These are phyloP conservation scores for Sylvilagus bachmani DNA, from an alignment of 2,113 vertebrate genomes.

Conservation along the genomic window DNA sequence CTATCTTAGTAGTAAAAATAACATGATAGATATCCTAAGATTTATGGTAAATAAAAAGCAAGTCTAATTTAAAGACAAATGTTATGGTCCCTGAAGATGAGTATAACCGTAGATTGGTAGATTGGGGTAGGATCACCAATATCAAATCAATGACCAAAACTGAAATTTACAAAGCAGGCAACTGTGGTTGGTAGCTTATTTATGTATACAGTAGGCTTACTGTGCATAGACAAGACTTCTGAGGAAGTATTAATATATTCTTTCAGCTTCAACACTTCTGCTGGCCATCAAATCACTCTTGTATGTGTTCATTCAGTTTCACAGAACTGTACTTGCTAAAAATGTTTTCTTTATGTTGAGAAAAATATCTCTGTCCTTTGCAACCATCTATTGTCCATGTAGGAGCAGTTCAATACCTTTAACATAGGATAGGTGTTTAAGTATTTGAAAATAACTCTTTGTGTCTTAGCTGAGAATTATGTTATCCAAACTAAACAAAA, in stretches of 20 bases:
- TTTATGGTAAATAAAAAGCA: background rate
- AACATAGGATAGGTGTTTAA: background rate
- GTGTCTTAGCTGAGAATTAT: background rate
- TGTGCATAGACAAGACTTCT: background rate
- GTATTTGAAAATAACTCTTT: slow-evolving; percentile 24
- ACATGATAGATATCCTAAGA: background rate
- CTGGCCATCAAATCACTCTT: background rate
- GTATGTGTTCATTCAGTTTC: background rate
- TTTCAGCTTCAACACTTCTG: background rate
- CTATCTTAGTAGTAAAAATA: background rate
- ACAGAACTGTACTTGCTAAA: background rate
- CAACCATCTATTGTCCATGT: background rate
- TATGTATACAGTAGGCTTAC: background rate
- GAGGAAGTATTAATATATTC: background rate
- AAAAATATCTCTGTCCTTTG: background rate
- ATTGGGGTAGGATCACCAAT: fast-evolving
- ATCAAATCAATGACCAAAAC: background rate
- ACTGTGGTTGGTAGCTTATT: background rate
- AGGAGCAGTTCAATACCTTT: background rate
- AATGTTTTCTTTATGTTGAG: background rate
- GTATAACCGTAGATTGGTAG: background rate
- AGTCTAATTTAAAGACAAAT: background rate
- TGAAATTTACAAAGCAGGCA: background rate
- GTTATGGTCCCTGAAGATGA: background rate
- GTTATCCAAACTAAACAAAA: background rate